Evolutionary conservation across 2,888 invertebrate genomes (phyloP), one percentile per base, ranked within the genome.

Genomic region (Agapetus fuscipes): DNA sequence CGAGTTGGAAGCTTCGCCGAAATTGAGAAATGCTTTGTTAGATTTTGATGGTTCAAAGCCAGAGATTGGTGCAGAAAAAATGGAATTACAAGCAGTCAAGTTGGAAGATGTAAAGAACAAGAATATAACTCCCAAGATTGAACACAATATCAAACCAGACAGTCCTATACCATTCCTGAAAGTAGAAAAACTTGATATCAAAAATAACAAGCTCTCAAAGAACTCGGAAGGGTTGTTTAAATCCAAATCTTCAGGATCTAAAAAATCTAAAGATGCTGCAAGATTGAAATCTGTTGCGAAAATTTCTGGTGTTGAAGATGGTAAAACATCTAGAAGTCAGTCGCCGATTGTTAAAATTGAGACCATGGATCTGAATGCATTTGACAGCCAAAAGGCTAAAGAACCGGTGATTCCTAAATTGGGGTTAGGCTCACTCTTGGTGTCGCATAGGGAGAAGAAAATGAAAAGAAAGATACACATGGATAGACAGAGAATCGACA

Each of bases 1-100:
- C 17, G 26, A 24, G 1, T 17, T 41, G 10, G 57, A 56, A 36
- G 66, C 66, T 36, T 67, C 68, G 2, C 68, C 68, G 0, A 66
- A 66, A 48, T 51, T 67, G 0, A 56, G 67, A 1, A 57, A 57
- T 27, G 62, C 61, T 20, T 20, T 20, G 20, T n/a, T n/a, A n/a
- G n/a, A n/a, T n/a, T n/a, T n/a, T n/a, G n/a, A n/a, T n/a, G n/a
- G n/a, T n/a, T 6, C 9, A 20, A 20, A 4, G 9, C 5, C 4
- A 6, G 9, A 4, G 20, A 20, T 20, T 9, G 9, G 9, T 6
- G 5, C 4, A 20, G 20, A 20, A 20, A 20, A 20, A 9, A 9
- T 28, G 12, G 39, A 43, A 37, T n/a, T n/a, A n/a, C 6, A 7
- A 1, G 39, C 35, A 28, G 13, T 29, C 17, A 37, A 37, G 25